Evolutionary conservation across 1,140 invertebrate species (phyloP).

Genomic region (Stegodyphus dumicola): DNA sequence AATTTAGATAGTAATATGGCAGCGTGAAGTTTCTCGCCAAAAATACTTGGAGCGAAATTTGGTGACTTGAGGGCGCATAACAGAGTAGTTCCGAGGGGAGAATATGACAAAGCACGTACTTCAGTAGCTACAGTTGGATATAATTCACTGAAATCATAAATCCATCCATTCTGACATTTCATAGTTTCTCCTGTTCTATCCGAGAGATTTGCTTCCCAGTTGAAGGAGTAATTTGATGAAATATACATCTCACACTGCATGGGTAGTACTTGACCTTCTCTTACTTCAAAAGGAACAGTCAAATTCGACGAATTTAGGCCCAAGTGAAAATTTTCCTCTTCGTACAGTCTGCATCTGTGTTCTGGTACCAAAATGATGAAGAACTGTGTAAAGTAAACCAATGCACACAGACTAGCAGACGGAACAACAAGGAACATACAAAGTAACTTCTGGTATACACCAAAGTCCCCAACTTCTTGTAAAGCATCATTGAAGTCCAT

Average conservation of each 20-base stretch:
- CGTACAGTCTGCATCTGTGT: conserved; percentile 43
- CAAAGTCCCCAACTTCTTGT: conserved; percentile 61
- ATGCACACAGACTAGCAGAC: conserved; percentile 60
- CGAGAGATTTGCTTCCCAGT: background rate
- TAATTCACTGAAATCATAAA: conserved; percentile 61
- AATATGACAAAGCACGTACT: conserved; percentile 23
- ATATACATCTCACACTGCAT: conserved; percentile 33
- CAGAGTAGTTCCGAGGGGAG: no score
- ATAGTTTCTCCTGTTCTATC: background rate
- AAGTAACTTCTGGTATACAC: conserved; percentile 62
- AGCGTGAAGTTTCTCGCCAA: no score
- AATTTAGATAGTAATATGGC: no score
- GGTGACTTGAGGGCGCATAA: no score
- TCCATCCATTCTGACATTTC: conserved; percentile 41
- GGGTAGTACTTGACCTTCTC: background rate
- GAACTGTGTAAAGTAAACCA: conserved; percentile 63
- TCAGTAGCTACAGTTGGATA: conserved; percentile 64
- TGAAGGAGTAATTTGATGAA: background rate
- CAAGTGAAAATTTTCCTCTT: background rate
- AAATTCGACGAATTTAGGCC: background rate
- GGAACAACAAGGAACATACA: conserved; percentile 61
- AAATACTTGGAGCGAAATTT: no score
- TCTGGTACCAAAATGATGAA: conserved; percentile 62
- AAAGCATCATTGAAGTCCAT: conserved; percentile 63
- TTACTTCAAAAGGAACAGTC: conserved; percentile 14